Base-by-base conservation (phyloP, 2,113 vertebrate species). In the Phodopus roborovskii region DNA sequence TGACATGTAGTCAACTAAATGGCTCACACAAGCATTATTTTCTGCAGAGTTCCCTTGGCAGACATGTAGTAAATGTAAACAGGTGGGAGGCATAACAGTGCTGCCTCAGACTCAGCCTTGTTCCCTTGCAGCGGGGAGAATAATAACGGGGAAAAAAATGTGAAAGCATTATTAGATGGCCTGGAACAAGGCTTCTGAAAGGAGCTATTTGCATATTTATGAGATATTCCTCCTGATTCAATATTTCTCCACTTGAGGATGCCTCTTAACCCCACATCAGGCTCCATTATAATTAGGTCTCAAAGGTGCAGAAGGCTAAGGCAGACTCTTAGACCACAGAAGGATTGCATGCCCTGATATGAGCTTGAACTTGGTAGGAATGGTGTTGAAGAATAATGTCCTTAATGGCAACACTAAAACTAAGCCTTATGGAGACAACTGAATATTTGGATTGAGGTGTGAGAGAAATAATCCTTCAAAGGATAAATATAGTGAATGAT, bases 1-100 rank as follows among this genome's bases (percentile, higher is more conserved):
- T 98, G 98, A 98, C 98, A 98, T 97, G 95, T 92, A 98, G 97
- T 97, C 97, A 98, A 98, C 1, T 75, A 92, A 98, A 98, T 97
- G 96, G 91, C 90, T 98, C 97, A 96, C 48, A 16, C 94, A 97
- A 98, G 95, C 97, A 97, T 98, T 98, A 97, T 98, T 98, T 98
- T 97, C 95, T 85, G 90, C 96, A 96, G 96, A 96, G 96, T 98
- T 98, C 98, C 98, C 98, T 88, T 93, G 98, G 78, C 96, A 98
- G 97, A 60, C 94, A 75, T 98, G 95, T 58, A 98, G 92, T 97
- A 97, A 98, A 98, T 97, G 98, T 97, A 98, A 98, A 98, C 98
- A 98, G 97, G 98, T 98, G 97, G 97, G 97, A 74, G 86, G 92
- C 88, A 95, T 95, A 97, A 95, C 78, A 96, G 95, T 92, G n/a